Conservation (phyloP, 2,888 invertebrate species). For the Harpagoxenus sublaevis region DNA sequence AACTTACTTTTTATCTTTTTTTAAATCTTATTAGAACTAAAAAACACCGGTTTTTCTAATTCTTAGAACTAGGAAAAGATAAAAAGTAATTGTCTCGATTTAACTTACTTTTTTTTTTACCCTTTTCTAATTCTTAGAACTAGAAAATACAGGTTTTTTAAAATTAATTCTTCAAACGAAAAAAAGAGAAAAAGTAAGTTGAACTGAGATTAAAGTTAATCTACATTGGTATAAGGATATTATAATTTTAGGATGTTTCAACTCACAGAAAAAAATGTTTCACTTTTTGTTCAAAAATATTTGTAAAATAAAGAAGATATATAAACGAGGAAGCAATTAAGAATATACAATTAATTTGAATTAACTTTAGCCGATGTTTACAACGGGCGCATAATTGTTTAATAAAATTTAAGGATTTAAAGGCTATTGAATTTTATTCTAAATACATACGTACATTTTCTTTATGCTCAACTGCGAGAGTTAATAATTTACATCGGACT, state of each 20-base stretch:
- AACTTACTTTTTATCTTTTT: background rate
- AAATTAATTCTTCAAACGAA: too few relatives aligned
- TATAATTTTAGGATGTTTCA: background rate
- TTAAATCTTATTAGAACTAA: too few relatives aligned
- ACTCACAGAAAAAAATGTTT: background rate
- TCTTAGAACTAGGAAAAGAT: too few relatives aligned
- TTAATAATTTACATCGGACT: constrained; percentile 6
- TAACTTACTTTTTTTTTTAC: background rate
- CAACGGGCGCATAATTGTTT: background rate
- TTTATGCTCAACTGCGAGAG: background rate
- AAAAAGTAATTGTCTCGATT: background rate
- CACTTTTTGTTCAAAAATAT: background rate
- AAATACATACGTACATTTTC: constrained; percentile 4
- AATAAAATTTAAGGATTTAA: background rate
- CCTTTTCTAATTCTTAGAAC: too few relatives aligned
- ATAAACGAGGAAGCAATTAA: background rate
- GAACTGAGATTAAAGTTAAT: too few relatives aligned
- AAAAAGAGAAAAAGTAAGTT: too few relatives aligned
- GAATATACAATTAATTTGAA: background rate
- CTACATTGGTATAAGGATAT: too few relatives aligned
- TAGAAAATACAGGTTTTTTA: too few relatives aligned
- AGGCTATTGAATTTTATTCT: constrained; percentile 11
- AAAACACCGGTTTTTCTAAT: too few relatives aligned
- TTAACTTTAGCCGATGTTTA: background rate
- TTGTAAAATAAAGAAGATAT: background rate